Base-by-base conservation (phyloP, 1,140 invertebrate species). In the Zaprionus gabonicus region DNA sequence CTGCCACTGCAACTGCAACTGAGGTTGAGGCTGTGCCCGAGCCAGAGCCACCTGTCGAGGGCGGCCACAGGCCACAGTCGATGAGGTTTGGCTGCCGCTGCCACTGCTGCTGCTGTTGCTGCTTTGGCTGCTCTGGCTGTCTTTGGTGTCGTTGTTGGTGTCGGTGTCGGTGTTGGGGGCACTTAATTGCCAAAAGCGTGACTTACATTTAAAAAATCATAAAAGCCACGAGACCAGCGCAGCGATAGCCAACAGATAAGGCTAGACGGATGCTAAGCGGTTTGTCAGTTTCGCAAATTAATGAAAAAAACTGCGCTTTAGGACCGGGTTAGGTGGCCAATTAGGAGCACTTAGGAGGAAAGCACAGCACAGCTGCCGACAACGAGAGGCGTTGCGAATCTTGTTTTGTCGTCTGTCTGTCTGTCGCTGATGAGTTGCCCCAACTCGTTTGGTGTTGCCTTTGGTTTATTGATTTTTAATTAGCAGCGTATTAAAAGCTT, bases 131-230 rank as follows among this genome's bases (percentile, higher is more conserved):
- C 71, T 85, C 71, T 85, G 73, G 82, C 78, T 60, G 57, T 38
- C 25, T 71, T n/a, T n/a, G 36, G 15, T 59, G 56, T 31, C 28
- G 56, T 46, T 67, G 34, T 68, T 23, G 36, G 71, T 73, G 64
- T 56, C 20, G 46, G 20, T 36, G 49, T 69, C 58, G 66, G 71
- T 74, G 71, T 73, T 69, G 70, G 62, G 85, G 85, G 79, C 85
- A 90, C 85, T 90, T 90, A 90, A 90, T 90, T 90, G 85, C 85
- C 85, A 77, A 90, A 90, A 90, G 85, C 85, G 85, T 90, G 85
- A 90, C 85, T 90, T 86, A 90, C 83, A 90, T 90, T 86, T 85
- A 90, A 76, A 81, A 90, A 88, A 90, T 88, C 75, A 88, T 90
- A 88, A 88, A 83, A 86, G 83, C 83, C 84, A 87, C 83, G 72